Evolutionary conservation across 2,113 vertebrate species (phyloP).

Genomic region (Cromileptes altivelis): DNA sequence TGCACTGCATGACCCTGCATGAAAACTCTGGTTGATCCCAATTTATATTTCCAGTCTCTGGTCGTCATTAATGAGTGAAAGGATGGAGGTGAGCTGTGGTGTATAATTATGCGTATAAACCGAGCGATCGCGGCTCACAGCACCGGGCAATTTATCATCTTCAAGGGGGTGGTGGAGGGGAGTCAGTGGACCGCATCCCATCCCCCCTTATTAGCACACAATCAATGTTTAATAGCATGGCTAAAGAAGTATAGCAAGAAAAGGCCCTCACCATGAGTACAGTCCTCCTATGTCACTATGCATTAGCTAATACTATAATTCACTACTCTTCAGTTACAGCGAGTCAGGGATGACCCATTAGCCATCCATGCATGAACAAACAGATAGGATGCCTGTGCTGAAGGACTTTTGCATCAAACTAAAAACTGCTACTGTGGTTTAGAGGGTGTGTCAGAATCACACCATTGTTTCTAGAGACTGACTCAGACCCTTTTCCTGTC

Average conservation of each 20-base stretch:
- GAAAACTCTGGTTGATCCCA: conserved; percentile 9
- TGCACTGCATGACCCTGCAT: not conserved
- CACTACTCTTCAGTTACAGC: not conserved
- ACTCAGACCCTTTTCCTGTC: conserved; percentile 32
- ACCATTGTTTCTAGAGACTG: conserved; percentile 20
- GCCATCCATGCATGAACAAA: conserved; percentile 4
- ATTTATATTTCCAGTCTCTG: conserved; percentile 16
- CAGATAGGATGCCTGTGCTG: not conserved
- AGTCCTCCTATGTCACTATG: not conserved
- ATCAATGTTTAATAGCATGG: conserved; percentile 49
- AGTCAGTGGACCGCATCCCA: conserved; percentile 17
- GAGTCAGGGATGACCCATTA: not conserved
- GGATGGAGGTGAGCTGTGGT: conserved; percentile 21
- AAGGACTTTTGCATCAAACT: not conserved
- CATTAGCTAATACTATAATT: conserved; percentile 18
- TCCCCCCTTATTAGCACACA: conserved; percentile 47
- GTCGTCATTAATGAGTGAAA: not conserved
- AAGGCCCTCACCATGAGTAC: not conserved
- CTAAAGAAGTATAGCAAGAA: conserved; percentile 5
- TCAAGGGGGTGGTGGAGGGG: not conserved
- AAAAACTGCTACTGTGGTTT: not conserved
- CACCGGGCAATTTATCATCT: conserved; percentile 58
- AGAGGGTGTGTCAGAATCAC: conserved; percentile 12
- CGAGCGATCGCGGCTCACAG: conserved; percentile 17
- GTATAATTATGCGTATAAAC: conserved; percentile 45